Percentiles rank a stretch among this genome's conserved stretches.
Conservation (phyloP, 2,113 vertebrate genomes). For the Rhabdornis inornatus region DNA sequence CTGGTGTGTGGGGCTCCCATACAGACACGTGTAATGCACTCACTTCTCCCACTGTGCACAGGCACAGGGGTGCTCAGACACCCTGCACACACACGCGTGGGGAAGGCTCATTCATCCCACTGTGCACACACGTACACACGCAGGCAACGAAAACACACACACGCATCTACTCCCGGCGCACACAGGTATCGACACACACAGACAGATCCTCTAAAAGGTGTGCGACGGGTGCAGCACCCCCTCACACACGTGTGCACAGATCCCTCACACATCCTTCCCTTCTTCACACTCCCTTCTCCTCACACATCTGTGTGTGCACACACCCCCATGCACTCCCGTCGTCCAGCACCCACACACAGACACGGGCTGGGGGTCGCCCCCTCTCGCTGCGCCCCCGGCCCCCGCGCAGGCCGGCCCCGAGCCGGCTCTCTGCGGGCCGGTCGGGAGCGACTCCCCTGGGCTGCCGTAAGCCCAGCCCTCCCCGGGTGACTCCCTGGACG, state of each 20-base stretch:
- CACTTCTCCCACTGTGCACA: neutral
- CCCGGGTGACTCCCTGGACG: constrained; percentile 71
- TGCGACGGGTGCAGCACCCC: neutral
- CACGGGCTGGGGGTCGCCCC: neutral
- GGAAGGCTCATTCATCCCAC: too few relatives aligned
- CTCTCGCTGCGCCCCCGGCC: neutral
- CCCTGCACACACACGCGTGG: fast-evolving
- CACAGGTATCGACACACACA: neutral
- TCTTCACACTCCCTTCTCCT: neutral
- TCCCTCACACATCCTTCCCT: too few relatives aligned
- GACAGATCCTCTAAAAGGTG: too few relatives aligned
- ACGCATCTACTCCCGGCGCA: neutral
- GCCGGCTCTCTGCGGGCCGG: neutral
- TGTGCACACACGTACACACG: fast-evolving
- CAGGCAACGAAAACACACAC: too few relatives aligned
- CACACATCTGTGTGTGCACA: neutral
- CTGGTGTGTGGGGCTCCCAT: neutral
- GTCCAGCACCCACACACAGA: neutral
- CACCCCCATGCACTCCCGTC: neutral
- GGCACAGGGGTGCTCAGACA: fast-evolving
- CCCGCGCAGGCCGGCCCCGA: too few relatives aligned
- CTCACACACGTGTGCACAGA: neutral
- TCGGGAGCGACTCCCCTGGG: neutral
- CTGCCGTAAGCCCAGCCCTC: constrained; percentile 66
- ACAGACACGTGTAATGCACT: fast-evolving